Base-by-base conservation (phyloP, 1,140 invertebrate genomes). In the Apis cerana region DNA sequence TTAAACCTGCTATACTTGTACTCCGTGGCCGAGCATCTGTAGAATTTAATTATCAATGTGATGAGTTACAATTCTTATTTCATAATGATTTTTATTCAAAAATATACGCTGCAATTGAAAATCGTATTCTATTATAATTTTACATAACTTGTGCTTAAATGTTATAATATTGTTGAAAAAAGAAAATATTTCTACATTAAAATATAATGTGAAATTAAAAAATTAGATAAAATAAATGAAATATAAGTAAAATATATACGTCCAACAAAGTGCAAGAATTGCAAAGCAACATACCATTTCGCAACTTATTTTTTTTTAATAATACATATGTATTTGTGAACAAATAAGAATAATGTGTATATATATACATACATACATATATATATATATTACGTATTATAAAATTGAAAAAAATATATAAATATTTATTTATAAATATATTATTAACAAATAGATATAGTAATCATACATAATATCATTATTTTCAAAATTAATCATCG, bases 1-100 rank as follows among this genome's bases (percentile, higher is more conserved):
- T 85, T 83, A 80, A 80, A 74, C 69, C 21, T 0, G 17, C 3
- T 70, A 52, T 27, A 68, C 43, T 50, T 21, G 19, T 68, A n/a
- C 5, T 43, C 21, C 21, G 21, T n/a, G 43, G 0, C 12, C 12
- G 33, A 48, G 15, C 17, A 68, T 17, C 11, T 10, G 43, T 21
- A 19, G 3, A 52, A 52, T 15, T 70, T 52, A 27, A 52, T 17
- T 52, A 52, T 70, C 48, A 8, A 3, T 13, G 19, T 52, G 48
- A 70, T 5, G n/a, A 52, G 19, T 23, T 52, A 19, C 13, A 48
- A 68, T 4, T 43, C 48, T n/a, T 9, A 11, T 27, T 33, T 3
- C 15, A 15, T 19, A 9, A 10, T 19, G 9, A 19, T 33, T 64
- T 43, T 64, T 33, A 64, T 17, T 64, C 33, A 17, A 19, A 64